Percentiles rank a stretch among this genome's conserved stretches.
These are phyloP conservation scores for Lates calcarifer DNA, from an alignment of 2,113 vertebrate genomes.

Conservation along the genomic window DNA sequence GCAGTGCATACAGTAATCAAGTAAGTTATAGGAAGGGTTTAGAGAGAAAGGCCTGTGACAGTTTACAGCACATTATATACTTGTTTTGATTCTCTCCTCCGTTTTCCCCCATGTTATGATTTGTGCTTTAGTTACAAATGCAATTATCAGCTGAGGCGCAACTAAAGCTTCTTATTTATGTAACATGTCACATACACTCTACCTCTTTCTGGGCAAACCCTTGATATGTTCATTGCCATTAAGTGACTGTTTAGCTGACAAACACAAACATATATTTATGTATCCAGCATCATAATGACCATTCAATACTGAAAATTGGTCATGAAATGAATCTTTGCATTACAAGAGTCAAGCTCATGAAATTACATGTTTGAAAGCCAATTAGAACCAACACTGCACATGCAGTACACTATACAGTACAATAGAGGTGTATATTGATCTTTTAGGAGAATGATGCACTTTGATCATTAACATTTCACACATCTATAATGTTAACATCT, in stretches of 20 bases:
- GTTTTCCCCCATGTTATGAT: background rate
- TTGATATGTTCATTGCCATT: conserved; percentile 51
- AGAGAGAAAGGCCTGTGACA: background rate
- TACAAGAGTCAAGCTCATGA: background rate
- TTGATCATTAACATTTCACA: conserved; percentile 19
- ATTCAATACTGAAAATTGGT: background rate
- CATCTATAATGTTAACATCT: background rate
- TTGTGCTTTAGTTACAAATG: background rate
- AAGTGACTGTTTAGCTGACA: background rate
- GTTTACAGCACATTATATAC: background rate
- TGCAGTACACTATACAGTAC: background rate
- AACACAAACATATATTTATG: background rate
- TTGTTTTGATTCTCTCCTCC: background rate
- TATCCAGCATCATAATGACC: background rate
- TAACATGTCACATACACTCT: background rate
- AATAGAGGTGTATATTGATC: background rate
- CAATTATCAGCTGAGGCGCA: background rate
- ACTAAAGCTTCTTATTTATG: background rate
- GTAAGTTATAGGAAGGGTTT: background rate
- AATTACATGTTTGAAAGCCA: background rate
- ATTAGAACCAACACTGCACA: background rate
- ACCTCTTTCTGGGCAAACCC: conserved; percentile 16
- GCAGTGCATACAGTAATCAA: conserved; percentile 4
- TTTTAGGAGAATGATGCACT: background rate
- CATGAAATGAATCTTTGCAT: conserved; percentile 7